Percentiles rank a stretch among this genome's conserved stretches.
phyloP scores from a whole-genome alignment of 2,113 vertebrate genomes.

The Ardeotis arabs region DNA sequence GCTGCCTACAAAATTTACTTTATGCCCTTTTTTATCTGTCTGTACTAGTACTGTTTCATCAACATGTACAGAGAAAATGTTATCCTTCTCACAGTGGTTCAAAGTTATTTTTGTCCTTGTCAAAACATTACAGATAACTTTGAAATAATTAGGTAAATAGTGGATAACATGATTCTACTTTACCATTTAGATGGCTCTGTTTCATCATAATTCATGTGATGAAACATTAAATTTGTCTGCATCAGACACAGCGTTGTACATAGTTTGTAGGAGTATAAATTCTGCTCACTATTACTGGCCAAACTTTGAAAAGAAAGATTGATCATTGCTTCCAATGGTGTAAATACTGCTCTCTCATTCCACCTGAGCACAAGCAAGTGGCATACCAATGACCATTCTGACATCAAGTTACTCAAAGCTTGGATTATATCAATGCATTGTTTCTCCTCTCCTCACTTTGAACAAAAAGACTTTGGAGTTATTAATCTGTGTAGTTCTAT shows the following conservation, averaged over 20 bases:
- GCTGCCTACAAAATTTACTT: not conserved
- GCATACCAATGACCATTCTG: not conserved
- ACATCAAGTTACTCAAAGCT: not conserved
- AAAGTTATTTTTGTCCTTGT: not conserved
- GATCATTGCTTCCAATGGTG: not conserved
- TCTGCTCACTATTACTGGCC: not conserved
- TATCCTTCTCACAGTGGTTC: not conserved
- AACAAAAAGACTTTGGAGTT: not conserved
- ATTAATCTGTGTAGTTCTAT: not conserved
- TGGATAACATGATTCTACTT: not conserved
- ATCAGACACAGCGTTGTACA: not conserved
- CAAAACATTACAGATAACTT: not conserved
- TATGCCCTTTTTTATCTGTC: not conserved
- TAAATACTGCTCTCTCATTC: not conserved
- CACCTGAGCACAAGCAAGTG: not conserved
- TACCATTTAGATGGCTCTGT: not conserved
- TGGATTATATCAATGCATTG: accelerated
- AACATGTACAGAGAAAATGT: not conserved
- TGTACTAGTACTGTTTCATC: not conserved
- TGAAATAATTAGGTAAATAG: not conserved
- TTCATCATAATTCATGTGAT: not conserved
- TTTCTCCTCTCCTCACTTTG: not conserved
- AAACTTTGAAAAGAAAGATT: not conserved
- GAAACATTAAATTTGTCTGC: not conserved
- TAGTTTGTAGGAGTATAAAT: not conserved